Evolutionary conservation across 2,888 invertebrate species (phyloP), one percentile per base, ranked within the genome.

Genomic region (Acholoe squamosa): DNA sequence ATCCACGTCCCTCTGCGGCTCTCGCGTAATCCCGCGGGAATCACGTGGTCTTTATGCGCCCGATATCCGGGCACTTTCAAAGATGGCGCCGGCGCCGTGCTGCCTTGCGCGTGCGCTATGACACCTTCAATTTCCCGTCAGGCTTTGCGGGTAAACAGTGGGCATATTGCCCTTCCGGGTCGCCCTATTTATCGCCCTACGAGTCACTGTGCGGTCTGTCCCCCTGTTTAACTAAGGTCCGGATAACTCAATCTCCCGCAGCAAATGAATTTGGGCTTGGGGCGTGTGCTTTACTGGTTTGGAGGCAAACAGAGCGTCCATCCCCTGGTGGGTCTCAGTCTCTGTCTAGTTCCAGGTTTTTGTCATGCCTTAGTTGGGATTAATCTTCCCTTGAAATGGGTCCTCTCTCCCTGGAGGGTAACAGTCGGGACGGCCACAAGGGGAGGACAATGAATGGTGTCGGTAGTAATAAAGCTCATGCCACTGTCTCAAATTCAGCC

Each of bases 101-200:
- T 16, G 80, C 80, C 80, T 22, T 80, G 80, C 76, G 76, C 76
- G 16, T 31, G 80, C 33, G 80, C 34, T 3, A 10, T 43, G 80
- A 80, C 80, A 80, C 80, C 80, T 80, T 80, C 80, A 80, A 80
- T 80, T 80, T 80, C 80, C 80, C 80, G 80, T 43, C 33, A 19
- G 80, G 80, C 80, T 80, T 33, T 80, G 80, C 80, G 43, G 34
- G 80, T 25, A 80, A 80, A 80, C 80, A 80, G 80, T 43, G 19
- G 80, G 34, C 80, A 80, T 80, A 80, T 80, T 80, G 80, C 80
- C 80, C 80, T 80, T 80, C 80, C 34, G 80, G 33, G 16, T 33
- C 33, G 34, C 80, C 33, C 80, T n/a, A 43, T 80, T 80, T 80
- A 80, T 80, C 80, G 76, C 80, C 80, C 33, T 14, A 22, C 80